A percentile compares a stretch with the other conserved stretches of the same genome.
Evolutionary conservation across 2,888 invertebrate species (phyloP).

Genomic region (Mythimna lalbum): DNA sequence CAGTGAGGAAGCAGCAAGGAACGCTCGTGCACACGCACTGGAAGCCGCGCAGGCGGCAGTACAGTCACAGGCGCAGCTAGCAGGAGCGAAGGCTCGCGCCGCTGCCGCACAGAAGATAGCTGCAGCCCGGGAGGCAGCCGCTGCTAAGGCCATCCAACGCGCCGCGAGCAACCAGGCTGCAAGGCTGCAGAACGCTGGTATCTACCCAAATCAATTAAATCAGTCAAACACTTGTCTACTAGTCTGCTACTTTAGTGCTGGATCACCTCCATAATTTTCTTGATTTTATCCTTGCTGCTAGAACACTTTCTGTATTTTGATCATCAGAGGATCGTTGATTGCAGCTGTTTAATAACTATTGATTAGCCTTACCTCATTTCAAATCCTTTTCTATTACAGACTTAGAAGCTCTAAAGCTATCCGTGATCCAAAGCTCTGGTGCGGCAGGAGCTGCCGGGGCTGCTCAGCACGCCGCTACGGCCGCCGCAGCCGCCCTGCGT

Average conservation of each 20-base stretch:
- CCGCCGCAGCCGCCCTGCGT: slow-evolving; percentile 90
- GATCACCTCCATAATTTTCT: background rate
- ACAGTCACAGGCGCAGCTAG: slow-evolving; percentile 93
- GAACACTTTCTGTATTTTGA: no score
- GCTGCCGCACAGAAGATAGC: slow-evolving; percentile 94
- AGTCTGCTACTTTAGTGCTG: background rate
- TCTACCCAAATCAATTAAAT: background rate
- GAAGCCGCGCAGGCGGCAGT: slow-evolving; percentile 92
- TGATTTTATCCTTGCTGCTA: background rate
- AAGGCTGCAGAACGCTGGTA: slow-evolving; percentile 92
- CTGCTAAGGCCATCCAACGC: slow-evolving; percentile 93
- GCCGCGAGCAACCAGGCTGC: slow-evolving; percentile 93
- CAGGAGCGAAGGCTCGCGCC: slow-evolving; percentile 93
- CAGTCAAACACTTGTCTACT: background rate
- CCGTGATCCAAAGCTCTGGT: slow-evolving; percentile 91
- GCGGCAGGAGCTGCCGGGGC: slow-evolving; percentile 89
- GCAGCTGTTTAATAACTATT: no score
- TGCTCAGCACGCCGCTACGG: slow-evolving; percentile 91
- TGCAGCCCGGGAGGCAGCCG: slow-evolving; percentile 93
- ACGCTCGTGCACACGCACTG: slow-evolving; percentile 92
- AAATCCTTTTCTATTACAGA: slow-evolving; percentile 73
- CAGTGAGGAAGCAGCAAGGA: slow-evolving; percentile 92
- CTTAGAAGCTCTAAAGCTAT: slow-evolving; percentile 91
- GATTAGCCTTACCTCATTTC: no score
- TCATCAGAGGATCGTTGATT: background rate